Percentiles rank a stretch among this genome's conserved stretches.
These are phyloP conservation scores for Brotula barbata DNA, from an alignment of 2,797 vertebrate species.

Conservation along the genomic window DNA sequence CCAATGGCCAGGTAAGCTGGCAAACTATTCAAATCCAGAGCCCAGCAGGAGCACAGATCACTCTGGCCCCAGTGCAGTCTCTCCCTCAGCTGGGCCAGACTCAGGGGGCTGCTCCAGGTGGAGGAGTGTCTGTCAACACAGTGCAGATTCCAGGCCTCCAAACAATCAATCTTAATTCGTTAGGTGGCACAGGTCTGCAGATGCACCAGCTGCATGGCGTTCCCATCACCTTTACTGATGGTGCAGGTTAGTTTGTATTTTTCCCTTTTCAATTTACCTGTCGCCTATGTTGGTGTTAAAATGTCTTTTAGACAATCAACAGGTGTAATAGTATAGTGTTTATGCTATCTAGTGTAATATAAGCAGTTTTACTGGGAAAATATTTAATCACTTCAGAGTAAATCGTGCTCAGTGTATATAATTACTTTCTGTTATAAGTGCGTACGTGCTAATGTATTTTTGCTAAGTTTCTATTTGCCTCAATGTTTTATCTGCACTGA, in stretches of 20 bases:
- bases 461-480: conserved; percentile 4
- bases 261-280: not conserved
- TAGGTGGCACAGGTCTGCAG: conserved; percentile 89
- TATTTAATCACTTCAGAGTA: not conserved
- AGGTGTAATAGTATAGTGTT: not conserved
- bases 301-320: too few relatives aligned
- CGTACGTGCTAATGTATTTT: conserved; percentile 23
- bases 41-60: conserved; percentile 91
- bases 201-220: conserved; percentile 94
- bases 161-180: conserved; percentile 96
- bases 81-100: conserved; percentile 83
- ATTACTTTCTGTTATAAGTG: not conserved
- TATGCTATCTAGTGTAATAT: not conserved
- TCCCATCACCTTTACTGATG: conserved; percentile 86
- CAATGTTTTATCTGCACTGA: conserved; percentile 5
- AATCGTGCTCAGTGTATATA: not conserved
- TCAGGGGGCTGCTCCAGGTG: conserved; percentile 71
- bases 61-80: conserved; percentile 86
- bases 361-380: conserved; percentile 10
- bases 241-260: conserved; percentile 81
- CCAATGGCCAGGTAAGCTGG: conserved; percentile 96
- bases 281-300: too few relatives aligned
- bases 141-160: conserved; percentile 94
- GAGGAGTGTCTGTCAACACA: conserved; percentile 85
- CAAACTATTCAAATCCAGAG: conserved; percentile 96